Conservation (phyloP, 2,797 vertebrate species). For the Chrysocyon brachyurus region DNA sequence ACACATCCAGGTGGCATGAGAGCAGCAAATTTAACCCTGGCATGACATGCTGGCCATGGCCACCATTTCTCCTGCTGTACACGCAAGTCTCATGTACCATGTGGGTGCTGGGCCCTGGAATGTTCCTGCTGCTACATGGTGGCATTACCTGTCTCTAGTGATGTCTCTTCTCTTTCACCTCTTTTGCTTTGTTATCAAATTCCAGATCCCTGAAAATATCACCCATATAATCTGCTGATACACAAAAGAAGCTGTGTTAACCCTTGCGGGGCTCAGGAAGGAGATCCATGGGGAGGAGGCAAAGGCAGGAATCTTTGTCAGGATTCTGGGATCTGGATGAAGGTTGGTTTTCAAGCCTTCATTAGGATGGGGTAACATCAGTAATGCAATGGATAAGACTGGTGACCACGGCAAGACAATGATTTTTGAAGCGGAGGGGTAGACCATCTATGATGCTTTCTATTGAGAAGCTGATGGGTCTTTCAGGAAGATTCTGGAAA, state of each 20-base stretch:
- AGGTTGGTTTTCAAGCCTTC: neutral
- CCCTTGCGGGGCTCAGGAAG: rapidly evolving
- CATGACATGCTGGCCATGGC: no score
- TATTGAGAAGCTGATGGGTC: neutral
- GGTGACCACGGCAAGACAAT: no score
- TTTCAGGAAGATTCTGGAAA: conserved; percentile 9
- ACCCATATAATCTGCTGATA: neutral
- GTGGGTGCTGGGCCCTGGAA: neutral
- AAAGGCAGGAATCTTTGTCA: neutral
- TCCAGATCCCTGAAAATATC: neutral
- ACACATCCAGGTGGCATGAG: no score
- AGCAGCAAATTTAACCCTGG: neutral
- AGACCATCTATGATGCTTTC: neutral
- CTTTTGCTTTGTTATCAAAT: neutral
- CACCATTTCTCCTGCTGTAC: neutral
- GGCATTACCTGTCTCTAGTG: neutral
- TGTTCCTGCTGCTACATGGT: neutral
- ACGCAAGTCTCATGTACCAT: rapidly evolving
- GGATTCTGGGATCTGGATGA: neutral
- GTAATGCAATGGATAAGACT: neutral
- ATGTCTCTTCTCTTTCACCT: neutral
- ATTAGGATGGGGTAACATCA: neutral
- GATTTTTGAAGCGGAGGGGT: neutral
- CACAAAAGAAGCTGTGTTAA: neutral
- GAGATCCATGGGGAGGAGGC: neutral